Conservation (phyloP, 2,797 vertebrate genomes). For the Hemibagrus guttatus region DNA sequence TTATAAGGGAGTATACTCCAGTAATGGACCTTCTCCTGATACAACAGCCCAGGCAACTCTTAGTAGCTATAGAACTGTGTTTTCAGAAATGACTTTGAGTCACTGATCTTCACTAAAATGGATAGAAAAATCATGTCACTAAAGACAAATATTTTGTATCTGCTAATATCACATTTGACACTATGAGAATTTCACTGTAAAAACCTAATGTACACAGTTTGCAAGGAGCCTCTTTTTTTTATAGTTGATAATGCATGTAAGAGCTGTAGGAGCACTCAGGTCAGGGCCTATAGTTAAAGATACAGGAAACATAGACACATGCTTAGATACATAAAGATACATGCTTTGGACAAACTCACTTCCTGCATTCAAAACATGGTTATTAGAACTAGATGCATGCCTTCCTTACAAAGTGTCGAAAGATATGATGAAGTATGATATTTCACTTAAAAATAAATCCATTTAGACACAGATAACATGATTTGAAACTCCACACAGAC, state of each 20-base stretch:
- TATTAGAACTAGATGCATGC: not conserved
- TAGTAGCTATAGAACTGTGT: not conserved
- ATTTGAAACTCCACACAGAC: not conserved
- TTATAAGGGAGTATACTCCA: not conserved
- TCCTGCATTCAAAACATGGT: not conserved
- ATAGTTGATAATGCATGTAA: not conserved
- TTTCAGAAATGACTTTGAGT: not conserved
- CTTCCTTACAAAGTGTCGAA: not conserved
- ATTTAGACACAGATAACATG: not conserved
- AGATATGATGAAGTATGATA: not conserved
- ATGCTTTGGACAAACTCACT: not conserved
- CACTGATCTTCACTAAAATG: not conserved
- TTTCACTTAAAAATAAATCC: not conserved
- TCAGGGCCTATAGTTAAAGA: not conserved
- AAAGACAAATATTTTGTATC: not conserved
- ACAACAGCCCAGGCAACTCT: not conserved
- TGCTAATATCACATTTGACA: not conserved
- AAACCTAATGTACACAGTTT: not conserved
- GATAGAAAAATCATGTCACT: not conserved
- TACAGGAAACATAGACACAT: not conserved
- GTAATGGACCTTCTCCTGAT: not conserved
- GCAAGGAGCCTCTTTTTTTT: not conserved
- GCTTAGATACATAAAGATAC: not conserved
- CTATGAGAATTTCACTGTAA: not conserved
- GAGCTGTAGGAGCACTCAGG: not conserved